Evolutionary conservation across 2,113 vertebrate species (phyloP).

Genomic region (Dolichallabes microphthalmus): DNA sequence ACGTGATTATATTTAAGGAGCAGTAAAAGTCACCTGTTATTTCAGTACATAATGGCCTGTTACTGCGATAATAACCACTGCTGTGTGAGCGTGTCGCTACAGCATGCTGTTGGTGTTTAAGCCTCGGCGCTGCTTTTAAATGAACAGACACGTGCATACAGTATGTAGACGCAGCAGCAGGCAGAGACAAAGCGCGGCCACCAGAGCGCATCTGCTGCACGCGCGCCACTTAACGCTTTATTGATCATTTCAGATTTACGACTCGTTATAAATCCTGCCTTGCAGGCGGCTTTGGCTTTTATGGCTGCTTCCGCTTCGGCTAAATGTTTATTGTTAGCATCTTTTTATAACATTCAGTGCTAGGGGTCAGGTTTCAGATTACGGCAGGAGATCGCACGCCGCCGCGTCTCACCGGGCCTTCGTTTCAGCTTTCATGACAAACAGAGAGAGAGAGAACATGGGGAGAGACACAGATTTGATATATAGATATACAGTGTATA

Average conservation of each 20-base stretch:
- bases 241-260: conserved; percentile 1
- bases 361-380: neutral
- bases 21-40: neutral
- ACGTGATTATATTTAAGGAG: neutral
- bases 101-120: neutral
- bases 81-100: too few species aligned
- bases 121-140: neutral
- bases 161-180: neutral
- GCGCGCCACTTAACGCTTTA: conserved; percentile 15
- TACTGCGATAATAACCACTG: neutral
- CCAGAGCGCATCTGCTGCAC: neutral
- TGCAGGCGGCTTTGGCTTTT: neutral
- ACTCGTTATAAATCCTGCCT: neutral
- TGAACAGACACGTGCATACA: neutral
- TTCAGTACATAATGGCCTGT: neutral
- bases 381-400: neutral
- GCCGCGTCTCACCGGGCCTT: neutral
- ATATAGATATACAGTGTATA: too few species aligned
- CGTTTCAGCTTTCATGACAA: neutral
- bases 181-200: neutral
- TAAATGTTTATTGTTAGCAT: conserved; percentile 26
- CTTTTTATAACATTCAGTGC: neutral
- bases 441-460: neutral
- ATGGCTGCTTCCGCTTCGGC: conserved; percentile 1
- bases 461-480: neutral